Percentiles rank a stretch among this genome's conserved stretches.
These are phyloP conservation scores for Drosophila lowei DNA, from an alignment of 1,140 invertebrate species.

Conservation along the genomic window DNA sequence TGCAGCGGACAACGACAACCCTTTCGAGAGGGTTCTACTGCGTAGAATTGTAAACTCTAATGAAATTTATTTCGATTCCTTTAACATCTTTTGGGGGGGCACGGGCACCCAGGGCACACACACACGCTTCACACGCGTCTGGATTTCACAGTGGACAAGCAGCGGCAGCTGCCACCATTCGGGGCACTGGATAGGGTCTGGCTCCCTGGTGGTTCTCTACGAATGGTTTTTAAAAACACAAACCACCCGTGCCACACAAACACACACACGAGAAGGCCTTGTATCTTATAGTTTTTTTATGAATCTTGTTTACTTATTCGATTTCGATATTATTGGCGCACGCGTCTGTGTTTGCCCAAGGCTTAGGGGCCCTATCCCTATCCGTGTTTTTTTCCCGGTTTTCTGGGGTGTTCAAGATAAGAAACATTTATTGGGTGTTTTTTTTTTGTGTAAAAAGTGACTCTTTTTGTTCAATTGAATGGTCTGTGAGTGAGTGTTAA, in stretches of 20 bases:
- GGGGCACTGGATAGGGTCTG: conserved; percentile 25
- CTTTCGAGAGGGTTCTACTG: neutral
- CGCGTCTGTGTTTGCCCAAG: conserved; percentile 55
- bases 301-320: conserved; percentile 73
- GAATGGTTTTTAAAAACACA: conserved; percentile 51
- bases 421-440: conserved; percentile 14
- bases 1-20: no score
- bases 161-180: conserved; percentile 54
- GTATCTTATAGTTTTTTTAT: conserved; percentile 60
- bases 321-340: conserved; percentile 74
- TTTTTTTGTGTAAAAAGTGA: conserved; percentile 48
- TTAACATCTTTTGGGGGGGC: conserved; percentile 52
- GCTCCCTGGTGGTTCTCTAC: neutral
- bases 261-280: conserved; percentile 1
- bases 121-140: conserved; percentile 68
- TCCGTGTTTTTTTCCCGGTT: conserved; percentile 34
- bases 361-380: conserved; percentile 32
- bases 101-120: no score
- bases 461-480: conserved; percentile 26
- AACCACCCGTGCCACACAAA: conserved; percentile 34
- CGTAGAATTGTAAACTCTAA: conserved; percentile 40
- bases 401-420: conserved; percentile 51
- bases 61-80: conserved; percentile 38
- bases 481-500: conserved; percentile 26
- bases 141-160: conserved; percentile 59